Conservation (phyloP, 2,888 invertebrate genomes). For the Pyralis farinalis region DNA sequence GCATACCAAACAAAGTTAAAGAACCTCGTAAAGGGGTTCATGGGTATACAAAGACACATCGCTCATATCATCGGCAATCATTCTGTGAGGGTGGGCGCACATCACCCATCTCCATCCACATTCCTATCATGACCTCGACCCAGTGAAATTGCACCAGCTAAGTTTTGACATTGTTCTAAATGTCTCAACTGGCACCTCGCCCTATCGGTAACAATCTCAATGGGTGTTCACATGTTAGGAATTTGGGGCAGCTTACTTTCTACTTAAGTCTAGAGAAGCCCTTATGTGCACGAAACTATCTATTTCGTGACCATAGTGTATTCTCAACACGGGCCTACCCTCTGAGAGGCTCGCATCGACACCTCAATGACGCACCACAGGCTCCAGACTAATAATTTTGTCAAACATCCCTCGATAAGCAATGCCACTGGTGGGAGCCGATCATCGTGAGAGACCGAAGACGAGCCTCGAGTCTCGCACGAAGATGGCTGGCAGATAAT, state of each 20-base stretch:
- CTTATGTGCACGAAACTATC: slow-evolving; percentile 53
- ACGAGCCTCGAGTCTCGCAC: slow-evolving; percentile 30
- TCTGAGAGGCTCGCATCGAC: slow-evolving; percentile 45
- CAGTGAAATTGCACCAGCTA: slow-evolving; percentile 55
- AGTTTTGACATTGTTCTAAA: too few relatives aligned
- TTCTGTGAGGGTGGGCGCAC: slow-evolving; percentile 46
- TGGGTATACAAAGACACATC: slow-evolving; percentile 2
- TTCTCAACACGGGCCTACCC: slow-evolving; percentile 62
- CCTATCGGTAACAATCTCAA: slow-evolving; percentile 49
- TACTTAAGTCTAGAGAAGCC: slow-evolving; percentile 72
- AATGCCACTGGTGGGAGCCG: slow-evolving; percentile 38
- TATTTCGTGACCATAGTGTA: slow-evolving; percentile 57
- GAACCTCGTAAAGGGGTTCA: too few relatives aligned
- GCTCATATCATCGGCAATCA: slow-evolving; percentile 15
- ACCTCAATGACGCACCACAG: slow-evolving; percentile 38
- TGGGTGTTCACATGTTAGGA: slow-evolving; percentile 54
- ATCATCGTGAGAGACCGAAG: slow-evolving; percentile 38
- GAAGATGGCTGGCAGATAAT: slow-evolving; percentile 37
- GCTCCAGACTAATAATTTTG: slow-evolving; percentile 19
- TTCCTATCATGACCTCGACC: slow-evolving; percentile 56
- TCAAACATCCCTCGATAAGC: slow-evolving; percentile 10
- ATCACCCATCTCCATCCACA: slow-evolving; percentile 51
- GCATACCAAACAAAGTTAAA: slow-evolving; percentile 17
- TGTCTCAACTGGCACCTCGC: slow-evolving; percentile 13
- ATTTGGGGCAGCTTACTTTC: slow-evolving; percentile 55